Conservation (phyloP, 2,888 invertebrate species). For the Melinaea menophilus region DNA sequence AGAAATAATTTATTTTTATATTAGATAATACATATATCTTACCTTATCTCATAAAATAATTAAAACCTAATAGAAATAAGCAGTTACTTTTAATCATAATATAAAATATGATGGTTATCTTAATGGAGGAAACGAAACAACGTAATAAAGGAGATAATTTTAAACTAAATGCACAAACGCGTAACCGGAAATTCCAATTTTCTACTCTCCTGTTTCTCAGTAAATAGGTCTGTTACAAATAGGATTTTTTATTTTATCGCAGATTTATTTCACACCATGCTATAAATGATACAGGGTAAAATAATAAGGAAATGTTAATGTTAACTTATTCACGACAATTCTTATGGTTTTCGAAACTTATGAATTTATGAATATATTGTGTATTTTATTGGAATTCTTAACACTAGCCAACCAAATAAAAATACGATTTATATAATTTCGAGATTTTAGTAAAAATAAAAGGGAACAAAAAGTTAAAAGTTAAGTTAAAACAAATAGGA, state of each 20-base stretch:
- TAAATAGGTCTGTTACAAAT: constrained; percentile 4
- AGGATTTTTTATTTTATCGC: constrained; percentile 3
- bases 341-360: too few species aligned
- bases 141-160: constrained; percentile 6
- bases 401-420: too few species aligned
- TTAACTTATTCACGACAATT: too few species aligned
- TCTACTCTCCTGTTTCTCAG: constrained; percentile 4
- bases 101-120: constrained; percentile 4
- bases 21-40: background rate
- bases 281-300: background rate
- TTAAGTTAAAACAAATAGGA: too few species aligned
- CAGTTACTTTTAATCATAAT: background rate
- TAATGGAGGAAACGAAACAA: constrained; percentile 4
- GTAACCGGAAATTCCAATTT: constrained; percentile 6
- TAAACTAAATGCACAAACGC: constrained; percentile 6
- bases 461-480: too few species aligned
- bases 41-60: background rate
- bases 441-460: too few species aligned
- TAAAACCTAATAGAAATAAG: constrained; percentile 1
- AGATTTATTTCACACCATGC: constrained; percentile 1
- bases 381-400: too few species aligned
- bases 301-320: background rate
- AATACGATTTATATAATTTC: too few species aligned
- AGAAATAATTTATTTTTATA: too few species aligned
- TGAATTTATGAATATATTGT: too few species aligned